Evolutionary conservation across 30 jellyfish, hydroid and myxozoan genomes (phyloP), one percentile per base, ranked within the genome.

Genomic region (Aurelia sp.): DNA sequence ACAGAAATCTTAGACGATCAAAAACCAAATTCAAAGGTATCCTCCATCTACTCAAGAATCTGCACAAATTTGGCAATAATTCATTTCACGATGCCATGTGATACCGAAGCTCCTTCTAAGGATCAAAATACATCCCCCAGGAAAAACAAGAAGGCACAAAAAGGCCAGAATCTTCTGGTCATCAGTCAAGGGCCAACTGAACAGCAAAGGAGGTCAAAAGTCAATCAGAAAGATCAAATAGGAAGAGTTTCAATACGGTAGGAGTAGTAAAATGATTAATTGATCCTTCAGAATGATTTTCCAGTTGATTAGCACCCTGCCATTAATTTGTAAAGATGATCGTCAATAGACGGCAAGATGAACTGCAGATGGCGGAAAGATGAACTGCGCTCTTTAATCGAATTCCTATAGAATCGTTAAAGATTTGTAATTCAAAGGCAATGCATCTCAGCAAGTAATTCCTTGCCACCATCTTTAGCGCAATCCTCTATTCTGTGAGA

Each of bases 21-120:
- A 15, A 27, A 31, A 22, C 48, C 64, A 17, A 38, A 70, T 70
- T 38, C 30, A 53, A 33, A 4, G 19, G 4, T 15, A 41, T 67
- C 84, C 4, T 67, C 84, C 4, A 21, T 81, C 15, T 81, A 8
- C 57, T 27, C 84, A 53, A 70, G 91, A 68, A 81, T 81, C 7
- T 81, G 81, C 5, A 81, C 84, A 16, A 81, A 81, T 60, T 35
- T 81, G 70, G 80, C 91, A 58, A 81, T 81, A 17, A 81, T 81
- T 5, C 78, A 81, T 31, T 18, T 59, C 0, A 44, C 55, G 15
- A 12, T 53, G 16, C 87, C 71, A 19, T 11, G n/a, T 9, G 91
- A 72, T 55, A 24, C 63, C 38, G 89, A 61, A 18, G 27, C 61
- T 27, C 72, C 53, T 55, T 13, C 55, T 9, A 6, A 53, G 53